These are phyloP conservation scores for Musca vetustissima DNA, from an alignment of 1,140 invertebrate genomes.

Conservation along the genomic window DNA sequence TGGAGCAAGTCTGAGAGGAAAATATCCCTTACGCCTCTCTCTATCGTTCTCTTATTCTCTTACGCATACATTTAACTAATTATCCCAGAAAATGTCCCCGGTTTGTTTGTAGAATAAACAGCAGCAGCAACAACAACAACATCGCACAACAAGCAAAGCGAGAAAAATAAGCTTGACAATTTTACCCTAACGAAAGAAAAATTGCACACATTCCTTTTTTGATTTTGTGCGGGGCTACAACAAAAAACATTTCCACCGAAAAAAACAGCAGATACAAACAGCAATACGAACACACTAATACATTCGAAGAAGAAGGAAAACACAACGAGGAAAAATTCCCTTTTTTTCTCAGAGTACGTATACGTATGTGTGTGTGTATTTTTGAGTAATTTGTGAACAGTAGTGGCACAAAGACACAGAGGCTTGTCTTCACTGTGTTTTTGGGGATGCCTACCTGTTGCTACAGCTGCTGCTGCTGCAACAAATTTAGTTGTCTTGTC, in stretches of 20 bases:
- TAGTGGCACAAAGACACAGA: neutral
- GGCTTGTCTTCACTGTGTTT: neutral
- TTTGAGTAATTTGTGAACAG: neutral
- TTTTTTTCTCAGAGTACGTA: neutral
- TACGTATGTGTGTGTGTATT: neutral
- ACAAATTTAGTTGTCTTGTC: neutral
- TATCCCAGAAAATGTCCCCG: conserved; percentile 19
- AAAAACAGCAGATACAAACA: neutral
- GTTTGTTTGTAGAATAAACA: neutral
- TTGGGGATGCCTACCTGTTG: conserved; percentile 23
- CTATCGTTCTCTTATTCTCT: neutral
- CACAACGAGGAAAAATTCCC: neutral
- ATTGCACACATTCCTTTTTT: neutral
- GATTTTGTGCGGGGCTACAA: too few relatives aligned
- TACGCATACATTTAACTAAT: conserved; percentile 5
- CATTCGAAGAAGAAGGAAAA: neutral
- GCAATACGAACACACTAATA: neutral
- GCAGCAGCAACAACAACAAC: neutral
- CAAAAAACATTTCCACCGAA: too few relatives aligned
- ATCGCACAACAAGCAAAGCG: neutral
- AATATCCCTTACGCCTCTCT: neutral
- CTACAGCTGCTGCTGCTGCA: too few relatives aligned
- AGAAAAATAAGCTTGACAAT: neutral
- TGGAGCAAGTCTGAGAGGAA: too few relatives aligned
- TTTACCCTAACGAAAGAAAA: neutral